phyloP scores from a whole-genome alignment of 2,888 invertebrate genomes.

The Hemithea aestivaria region DNA sequence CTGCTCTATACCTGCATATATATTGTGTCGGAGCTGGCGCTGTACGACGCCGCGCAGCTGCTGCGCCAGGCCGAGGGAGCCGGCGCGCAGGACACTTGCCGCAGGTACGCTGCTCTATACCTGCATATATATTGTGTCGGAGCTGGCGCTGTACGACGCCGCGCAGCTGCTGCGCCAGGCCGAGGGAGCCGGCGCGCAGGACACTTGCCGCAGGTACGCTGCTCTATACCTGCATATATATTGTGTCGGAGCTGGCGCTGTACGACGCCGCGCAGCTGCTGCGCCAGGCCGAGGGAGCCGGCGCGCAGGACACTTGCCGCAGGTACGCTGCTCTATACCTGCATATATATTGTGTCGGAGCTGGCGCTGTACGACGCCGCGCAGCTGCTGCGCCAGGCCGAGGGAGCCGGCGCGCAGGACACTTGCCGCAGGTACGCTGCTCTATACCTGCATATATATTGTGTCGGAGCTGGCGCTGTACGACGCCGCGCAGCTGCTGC shows the following conservation, averaged over 20 bases:
- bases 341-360: too few species aligned
- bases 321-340: too few species aligned
- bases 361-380: slow-evolving; percentile 91
- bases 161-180: slow-evolving; percentile 85
- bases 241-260: slow-evolving; percentile 90
- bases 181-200: slow-evolving; percentile 78
- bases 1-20: too few species aligned
- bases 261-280: slow-evolving; percentile 90
- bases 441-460: too few species aligned
- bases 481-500: slow-evolving; percentile 88
- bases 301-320: slow-evolving; percentile 73
- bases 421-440: slow-evolving; percentile 67
- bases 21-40: slow-evolving; percentile 90
- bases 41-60: slow-evolving; percentile 90
- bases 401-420: slow-evolving; percentile 77
- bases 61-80: slow-evolving; percentile 81
- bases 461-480: slow-evolving; percentile 91
- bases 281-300: slow-evolving; percentile 79
- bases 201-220: slow-evolving; percentile 66
- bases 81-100: slow-evolving; percentile 73
- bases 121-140: too few species aligned
- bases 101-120: slow-evolving; percentile 49
- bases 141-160: slow-evolving; percentile 90
- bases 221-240: too few species aligned
- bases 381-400: slow-evolving; percentile 82